Evolutionary conservation across 2,888 invertebrate genomes (phyloP), one percentile per base, ranked within the genome.

Genomic region (Rhagium mordax): DNA sequence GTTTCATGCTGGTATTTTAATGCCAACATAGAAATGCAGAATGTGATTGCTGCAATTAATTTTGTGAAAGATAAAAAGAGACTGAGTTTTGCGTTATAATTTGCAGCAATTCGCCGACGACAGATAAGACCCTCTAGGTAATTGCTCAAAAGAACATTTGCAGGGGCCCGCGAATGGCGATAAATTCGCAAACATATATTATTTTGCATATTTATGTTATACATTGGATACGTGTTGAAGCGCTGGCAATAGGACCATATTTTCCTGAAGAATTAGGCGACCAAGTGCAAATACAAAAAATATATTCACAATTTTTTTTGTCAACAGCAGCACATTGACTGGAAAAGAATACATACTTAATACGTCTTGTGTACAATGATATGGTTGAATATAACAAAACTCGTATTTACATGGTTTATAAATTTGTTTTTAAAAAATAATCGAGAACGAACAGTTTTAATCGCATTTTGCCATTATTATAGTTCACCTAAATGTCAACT

Each of bases 141-240:
- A 59, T 59, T 33, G 59, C 33, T 27, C 18, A 29, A 59, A 59
- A 29, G 16, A 59, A 16, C 27, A 10, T 59, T 59, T 20, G 33
- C 59, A 20, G 59, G 18, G 2, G 59, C 20, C 59, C 59, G 24
- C 33, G 59, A 59, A 33, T n/a, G 33, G 59, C 59, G 33, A 33
- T 59, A 59, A 59, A 59, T 59, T 20, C 33, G 13, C 33, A 0
- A 33, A 18, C 33, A 20, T 59, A 59, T 59, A 59, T 33, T 59
- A 59, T 59, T 59, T 59, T 33, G 33, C 59, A 59, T 59, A 59
- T 33, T 59, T 59, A 41, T 59, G 33, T 59, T 59, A 59, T 59
- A 41, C 16, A 59, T 59, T 59, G 33, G 59, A 33, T 59, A 59
- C 59, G 33, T 59, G 59, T 33, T 59, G 59, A 59, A 59, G 33